Base-by-base conservation (phyloP, 2,113 vertebrate species). In the Paracanthobrama guichenoti region DNA sequence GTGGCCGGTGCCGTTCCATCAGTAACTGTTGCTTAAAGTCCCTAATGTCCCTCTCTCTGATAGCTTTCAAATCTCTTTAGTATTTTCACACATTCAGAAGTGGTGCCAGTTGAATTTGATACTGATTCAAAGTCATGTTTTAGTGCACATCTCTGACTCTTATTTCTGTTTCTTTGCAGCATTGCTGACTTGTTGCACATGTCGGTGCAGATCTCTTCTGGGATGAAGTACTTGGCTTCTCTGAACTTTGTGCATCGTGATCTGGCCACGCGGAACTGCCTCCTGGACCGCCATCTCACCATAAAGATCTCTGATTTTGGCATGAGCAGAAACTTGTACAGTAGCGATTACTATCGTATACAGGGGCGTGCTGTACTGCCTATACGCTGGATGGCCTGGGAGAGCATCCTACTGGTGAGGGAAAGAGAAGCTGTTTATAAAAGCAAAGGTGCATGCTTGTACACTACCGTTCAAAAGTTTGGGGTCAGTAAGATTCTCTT, bases 361-460 rank as follows among this genome's bases (percentile, higher is more conserved):
- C 95, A 96, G 89, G 96, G 96, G 67, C 91, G 96, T 0, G 96
- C 96, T 0, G 96, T 96, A 87, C 91, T 96, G 89, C 96, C 96
- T 0, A 96, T 96, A 24, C 94, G 96, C 2, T 96, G 96, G 96
- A 96, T 96, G 95, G 95, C 96, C 85, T 96, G 96, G 96, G 96
- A 96, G 90, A 96, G 96, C 88, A 96, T 96, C 86, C 92, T 96
- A 59, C 90, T 96, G 94, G 96, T 96, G 88, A 89, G 92, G 10
- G 48, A 26, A n/a, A 9, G 8, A 50, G 0, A 74, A 6, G 39
- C 39, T 6, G 11, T 66, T 28, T 31, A 14, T 66, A 64, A 64
- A 55, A 55, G 53, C 53, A 55, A 55, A 55, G 53, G 7, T 20
- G 20, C 53, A 55, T 55, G 53, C 53, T 1, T 55, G 53, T 55